Conservation (phyloP, 2,888 invertebrate species). For the Cheilosia pagana region DNA sequence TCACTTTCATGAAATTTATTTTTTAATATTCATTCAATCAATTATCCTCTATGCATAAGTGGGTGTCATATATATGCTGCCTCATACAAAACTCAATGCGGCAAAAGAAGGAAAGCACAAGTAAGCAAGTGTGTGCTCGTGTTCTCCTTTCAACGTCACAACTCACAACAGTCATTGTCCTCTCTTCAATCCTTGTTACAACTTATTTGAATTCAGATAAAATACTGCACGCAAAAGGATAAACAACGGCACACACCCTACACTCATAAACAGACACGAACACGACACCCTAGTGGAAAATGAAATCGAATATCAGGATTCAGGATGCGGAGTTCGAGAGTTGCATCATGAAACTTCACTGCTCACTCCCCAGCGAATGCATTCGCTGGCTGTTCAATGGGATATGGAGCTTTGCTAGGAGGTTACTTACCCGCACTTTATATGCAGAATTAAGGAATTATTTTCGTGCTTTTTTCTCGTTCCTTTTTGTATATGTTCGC, state of each 20-base stretch:
- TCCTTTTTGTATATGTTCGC: neutral
- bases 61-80: conserved; percentile 36
- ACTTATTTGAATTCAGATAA: conserved; percentile 64
- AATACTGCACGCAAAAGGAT: conserved; percentile 55
- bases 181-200: conserved; percentile 59
- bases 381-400: conserved; percentile 11
- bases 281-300: conserved; percentile 3
- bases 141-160: conserved; percentile 44
- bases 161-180: conserved; percentile 68
- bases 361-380: conserved; percentile 13
- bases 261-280: conserved; percentile 17
- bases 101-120: conserved; percentile 7
- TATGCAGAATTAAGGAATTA: conserved; percentile 62
- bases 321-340: conserved; percentile 44
- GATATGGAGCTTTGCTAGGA: conserved; percentile 20
- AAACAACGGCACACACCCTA: conserved; percentile 30
- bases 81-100: conserved; percentile 23
- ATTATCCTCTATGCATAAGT: conserved; percentile 66
- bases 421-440: conserved; percentile 60
- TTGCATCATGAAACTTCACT: neutral
- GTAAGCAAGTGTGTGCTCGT: conserved; percentile 3
- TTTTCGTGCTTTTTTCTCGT: conserved; percentile 12
- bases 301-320: conserved; percentile 37
- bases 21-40: conserved; percentile 72
- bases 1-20: conserved; percentile 52